These are phyloP conservation scores for Acanthurus tractus DNA, from an alignment of 2,797 vertebrate species.

Conservation along the genomic window DNA sequence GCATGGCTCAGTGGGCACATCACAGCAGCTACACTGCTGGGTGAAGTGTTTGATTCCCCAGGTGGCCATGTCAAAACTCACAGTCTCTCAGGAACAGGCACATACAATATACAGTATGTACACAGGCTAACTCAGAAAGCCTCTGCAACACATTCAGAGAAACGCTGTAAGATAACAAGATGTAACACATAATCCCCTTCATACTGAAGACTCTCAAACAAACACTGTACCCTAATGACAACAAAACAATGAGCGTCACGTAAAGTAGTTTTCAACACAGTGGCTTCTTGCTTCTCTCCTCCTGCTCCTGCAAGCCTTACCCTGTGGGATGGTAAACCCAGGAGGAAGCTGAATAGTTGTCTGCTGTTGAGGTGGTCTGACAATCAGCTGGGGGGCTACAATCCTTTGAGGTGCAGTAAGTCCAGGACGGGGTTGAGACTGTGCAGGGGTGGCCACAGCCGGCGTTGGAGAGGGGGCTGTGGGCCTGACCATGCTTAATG, in stretches of 20 bases:
- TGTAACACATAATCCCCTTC: background rate
- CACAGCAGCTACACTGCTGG: background rate
- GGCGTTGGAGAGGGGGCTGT: conserved; percentile 69
- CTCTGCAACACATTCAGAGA: conserved; percentile 6
- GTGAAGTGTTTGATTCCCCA: conserved; percentile 9
- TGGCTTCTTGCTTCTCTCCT: conserved; percentile 2
- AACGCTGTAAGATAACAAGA: background rate
- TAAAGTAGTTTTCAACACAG: background rate
- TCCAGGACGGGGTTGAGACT: conserved; percentile 83
- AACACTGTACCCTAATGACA: conserved; percentile 3
- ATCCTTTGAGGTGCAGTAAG: conserved; percentile 84
- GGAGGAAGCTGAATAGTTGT: conserved; percentile 91
- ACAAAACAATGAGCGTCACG: conserved; percentile 1
- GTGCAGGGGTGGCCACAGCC: conserved; percentile 66
- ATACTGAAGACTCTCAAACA: conserved; percentile 10
- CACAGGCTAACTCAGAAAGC: background rate
- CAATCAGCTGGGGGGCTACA: conserved; percentile 90
- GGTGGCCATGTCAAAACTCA: conserved; percentile 15
- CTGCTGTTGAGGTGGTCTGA: conserved; percentile 90
- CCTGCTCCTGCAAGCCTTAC: conserved; percentile 80
- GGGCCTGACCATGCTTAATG: conserved; percentile 77
- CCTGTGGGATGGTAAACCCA: conserved; percentile 91
- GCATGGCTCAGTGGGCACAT: conserved; percentile 8
- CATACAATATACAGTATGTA: background rate
- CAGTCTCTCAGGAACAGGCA: background rate